Conservation (phyloP, 2,113 vertebrate species). For the Mastomys coucha region DNA sequence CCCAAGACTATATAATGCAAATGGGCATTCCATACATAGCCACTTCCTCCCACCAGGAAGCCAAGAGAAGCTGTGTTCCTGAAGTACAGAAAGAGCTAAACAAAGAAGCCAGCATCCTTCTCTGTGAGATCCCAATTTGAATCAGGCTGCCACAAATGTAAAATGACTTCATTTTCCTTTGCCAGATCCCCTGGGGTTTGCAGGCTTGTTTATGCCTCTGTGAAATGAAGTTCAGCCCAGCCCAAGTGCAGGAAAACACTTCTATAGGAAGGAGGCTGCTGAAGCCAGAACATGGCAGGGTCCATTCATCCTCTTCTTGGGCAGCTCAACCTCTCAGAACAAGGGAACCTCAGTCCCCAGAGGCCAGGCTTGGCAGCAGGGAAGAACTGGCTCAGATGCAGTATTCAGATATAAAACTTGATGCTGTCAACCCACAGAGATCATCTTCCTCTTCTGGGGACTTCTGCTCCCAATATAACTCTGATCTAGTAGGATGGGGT, state of each 20-base stretch:
- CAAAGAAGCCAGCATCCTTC: slow-evolving; percentile 76
- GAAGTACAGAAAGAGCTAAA: slow-evolving; percentile 44
- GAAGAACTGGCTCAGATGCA: not conserved
- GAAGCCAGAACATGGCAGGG: slow-evolving; percentile 24
- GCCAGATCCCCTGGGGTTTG: slow-evolving; percentile 73
- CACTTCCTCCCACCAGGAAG: slow-evolving; percentile 72
- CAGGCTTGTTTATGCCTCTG: slow-evolving; percentile 67
- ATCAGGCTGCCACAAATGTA: slow-evolving; percentile 44
- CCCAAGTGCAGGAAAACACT: slow-evolving; percentile 11
- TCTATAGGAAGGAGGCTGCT: slow-evolving; percentile 54
- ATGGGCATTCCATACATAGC: slow-evolving; percentile 72
- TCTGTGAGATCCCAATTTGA: slow-evolving; percentile 56
- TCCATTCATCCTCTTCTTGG: slow-evolving; percentile 42
- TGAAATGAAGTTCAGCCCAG: slow-evolving; percentile 50
- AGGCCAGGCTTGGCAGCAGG: slow-evolving; percentile 13
- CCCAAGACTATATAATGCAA: slow-evolving; percentile 42
- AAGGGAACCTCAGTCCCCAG: slow-evolving; percentile 41
- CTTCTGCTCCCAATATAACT: not conserved
- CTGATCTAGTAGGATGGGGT: not conserved
- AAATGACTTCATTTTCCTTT: slow-evolving; percentile 80
- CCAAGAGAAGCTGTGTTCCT: not conserved
- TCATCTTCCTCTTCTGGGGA: not conserved
- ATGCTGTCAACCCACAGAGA: not conserved
- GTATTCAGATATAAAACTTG: not conserved
- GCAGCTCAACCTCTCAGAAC: slow-evolving; percentile 27